Conservation (phyloP, 53 echinoderm and acorn worm species). For the Temnopleurus reevesii region DNA sequence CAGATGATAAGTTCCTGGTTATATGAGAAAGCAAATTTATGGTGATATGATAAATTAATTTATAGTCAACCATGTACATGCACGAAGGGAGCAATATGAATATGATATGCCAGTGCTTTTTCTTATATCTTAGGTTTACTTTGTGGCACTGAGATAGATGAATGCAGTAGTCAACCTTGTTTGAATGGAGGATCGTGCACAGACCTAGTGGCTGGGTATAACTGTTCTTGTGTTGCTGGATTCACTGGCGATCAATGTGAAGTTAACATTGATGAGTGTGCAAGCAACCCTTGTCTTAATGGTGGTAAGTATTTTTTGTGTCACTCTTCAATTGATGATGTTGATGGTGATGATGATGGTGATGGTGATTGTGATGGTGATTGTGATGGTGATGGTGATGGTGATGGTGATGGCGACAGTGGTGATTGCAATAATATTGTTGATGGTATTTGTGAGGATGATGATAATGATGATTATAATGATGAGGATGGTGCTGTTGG, state of each 20-base stretch:
- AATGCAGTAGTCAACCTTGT: slow-evolving; percentile 36
- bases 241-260: slow-evolving; percentile 36
- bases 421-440: too few relatives aligned
- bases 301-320: background rate
- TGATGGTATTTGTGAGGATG: background rate
- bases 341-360: too few relatives aligned
- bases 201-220: background rate
- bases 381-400: too few relatives aligned
- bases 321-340: too few relatives aligned
- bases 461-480: too few relatives aligned
- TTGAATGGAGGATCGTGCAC: slow-evolving; percentile 16
- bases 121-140: background rate
- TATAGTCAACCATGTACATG: too few relatives aligned
- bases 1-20: too few relatives aligned
- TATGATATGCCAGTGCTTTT: background rate
- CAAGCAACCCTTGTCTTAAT: slow-evolving; percentile 22
- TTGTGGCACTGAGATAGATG: slow-evolving; percentile 44
- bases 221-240: slow-evolving; percentile 34
- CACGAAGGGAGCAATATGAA: too few relatives aligned
- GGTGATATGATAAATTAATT: too few relatives aligned
- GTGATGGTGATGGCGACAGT: too few relatives aligned
- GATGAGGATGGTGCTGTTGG: slow-evolving; percentile 20
- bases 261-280: slow-evolving; percentile 54
- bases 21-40: too few relatives aligned
- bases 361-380: too few relatives aligned